Percentiles rank a stretch among this genome's conserved stretches.
These are phyloP conservation scores for Australoheros facetus DNA, from an alignment of 2,797 vertebrate species.

Conservation along the genomic window DNA sequence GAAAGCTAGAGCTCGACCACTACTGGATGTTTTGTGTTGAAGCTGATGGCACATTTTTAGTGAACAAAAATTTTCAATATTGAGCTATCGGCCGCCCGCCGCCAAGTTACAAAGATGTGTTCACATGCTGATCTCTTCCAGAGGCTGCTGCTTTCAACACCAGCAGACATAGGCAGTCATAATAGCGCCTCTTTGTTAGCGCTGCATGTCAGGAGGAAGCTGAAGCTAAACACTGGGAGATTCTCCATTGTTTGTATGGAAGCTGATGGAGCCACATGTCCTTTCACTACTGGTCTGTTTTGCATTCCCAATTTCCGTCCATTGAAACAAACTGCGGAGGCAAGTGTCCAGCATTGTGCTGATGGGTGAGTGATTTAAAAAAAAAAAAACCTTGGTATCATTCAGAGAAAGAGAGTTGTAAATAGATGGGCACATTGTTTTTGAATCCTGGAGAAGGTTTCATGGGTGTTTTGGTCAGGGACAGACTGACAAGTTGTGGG, in stretches of 20 bases:
- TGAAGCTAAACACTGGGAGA: conserved; percentile 69
- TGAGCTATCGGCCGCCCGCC: not conserved
- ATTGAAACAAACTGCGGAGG: conserved; percentile 68
- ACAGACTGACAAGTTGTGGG: not conserved
- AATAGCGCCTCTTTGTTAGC: conserved; percentile 68
- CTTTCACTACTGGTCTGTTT: conserved; percentile 74
- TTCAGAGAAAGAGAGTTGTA: conserved; percentile 41
- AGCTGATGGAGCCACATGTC: conserved; percentile 74
- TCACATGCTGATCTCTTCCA: conserved; percentile 34
- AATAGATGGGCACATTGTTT: conserved; percentile 64
- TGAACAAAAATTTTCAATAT: not conserved
- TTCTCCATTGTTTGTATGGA: conserved; percentile 74
- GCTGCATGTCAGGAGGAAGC: conserved; percentile 69
- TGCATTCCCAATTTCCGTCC: conserved; percentile 76
- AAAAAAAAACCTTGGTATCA: conserved; percentile 50
- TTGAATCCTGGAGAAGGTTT: conserved; percentile 4
- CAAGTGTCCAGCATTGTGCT: conserved; percentile 76
- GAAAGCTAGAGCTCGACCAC: not conserved
- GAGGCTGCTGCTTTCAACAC: conserved; percentile 22
- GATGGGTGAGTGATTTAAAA: conserved; percentile 53
- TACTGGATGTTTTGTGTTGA: not conserved
- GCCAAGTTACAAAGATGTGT: conserved; percentile 24
- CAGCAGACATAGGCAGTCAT: conserved; percentile 52
- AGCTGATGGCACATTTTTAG: not conserved
- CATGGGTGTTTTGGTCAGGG: conserved; percentile 12